phyloP scores from a whole-genome alignment of 2,113 vertebrate species.

The Spermophilus dauricus region DNA sequence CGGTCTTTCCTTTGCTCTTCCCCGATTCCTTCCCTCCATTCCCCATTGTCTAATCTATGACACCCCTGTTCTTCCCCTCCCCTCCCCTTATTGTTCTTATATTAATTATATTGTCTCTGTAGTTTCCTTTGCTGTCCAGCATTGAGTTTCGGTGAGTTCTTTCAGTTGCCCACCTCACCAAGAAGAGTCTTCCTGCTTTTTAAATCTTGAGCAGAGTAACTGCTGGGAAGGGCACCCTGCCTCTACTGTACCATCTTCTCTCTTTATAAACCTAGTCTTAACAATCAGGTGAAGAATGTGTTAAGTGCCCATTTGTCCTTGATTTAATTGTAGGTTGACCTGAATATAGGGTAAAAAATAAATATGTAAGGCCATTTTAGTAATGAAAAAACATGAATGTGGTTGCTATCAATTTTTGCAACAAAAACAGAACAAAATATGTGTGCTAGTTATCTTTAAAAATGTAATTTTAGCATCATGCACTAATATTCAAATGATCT shows the following conservation, averaged over 20 bases:
- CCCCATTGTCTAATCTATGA: too few species aligned
- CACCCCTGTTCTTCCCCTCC: too few species aligned
- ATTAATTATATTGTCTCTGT: too few species aligned
- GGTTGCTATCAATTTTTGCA: neutral
- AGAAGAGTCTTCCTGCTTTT: too few species aligned
- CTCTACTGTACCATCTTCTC: neutral
- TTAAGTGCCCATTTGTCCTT: neutral
- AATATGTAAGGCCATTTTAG: neutral
- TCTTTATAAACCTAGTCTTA: neutral
- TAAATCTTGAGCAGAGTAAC: too few species aligned
- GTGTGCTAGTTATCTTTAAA: neutral
- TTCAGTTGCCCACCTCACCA: too few species aligned
- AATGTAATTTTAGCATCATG: neutral
- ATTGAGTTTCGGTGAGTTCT: too few species aligned
- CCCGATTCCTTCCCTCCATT: too few species aligned
- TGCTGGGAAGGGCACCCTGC: too few species aligned
- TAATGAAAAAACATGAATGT: slow-evolving; percentile 19
- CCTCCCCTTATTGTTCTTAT: too few species aligned
- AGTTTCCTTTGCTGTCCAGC: too few species aligned
- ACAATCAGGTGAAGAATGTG: neutral
- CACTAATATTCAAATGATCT: neutral
- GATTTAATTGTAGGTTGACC: neutral
- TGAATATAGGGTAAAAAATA: neutral
- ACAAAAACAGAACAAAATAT: neutral
- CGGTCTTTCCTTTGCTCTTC: too few species aligned